Evolutionary conservation across 35 echinoderm and acorn worm genomes (phyloP), one percentile per base, ranked within the genome.

Genomic region (Amphiura filiformis): DNA sequence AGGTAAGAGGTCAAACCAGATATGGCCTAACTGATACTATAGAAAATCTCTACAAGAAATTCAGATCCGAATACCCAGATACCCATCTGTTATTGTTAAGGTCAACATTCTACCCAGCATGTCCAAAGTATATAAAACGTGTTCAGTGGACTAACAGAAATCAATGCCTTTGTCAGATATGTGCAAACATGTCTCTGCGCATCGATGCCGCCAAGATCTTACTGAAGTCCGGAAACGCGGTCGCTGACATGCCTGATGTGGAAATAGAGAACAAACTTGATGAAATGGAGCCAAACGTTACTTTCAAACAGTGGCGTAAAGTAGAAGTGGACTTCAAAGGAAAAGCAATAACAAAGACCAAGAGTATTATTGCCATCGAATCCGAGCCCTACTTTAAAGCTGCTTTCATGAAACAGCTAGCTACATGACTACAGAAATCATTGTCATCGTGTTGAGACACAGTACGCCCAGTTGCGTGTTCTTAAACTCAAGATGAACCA

Each of bases 71-170:
- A n/a, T n/a, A n/a, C n/a, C n/a, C n/a, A n/a, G n/a, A n/a, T n/a
- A n/a, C n/a, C n/a, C n/a, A n/a, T n/a, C n/a, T n/a, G n/a, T n/a
- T n/a, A n/a, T n/a, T n/a, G n/a, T n/a, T n/a, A n/a, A n/a, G n/a
- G n/a, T n/a, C n/a, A n/a, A n/a, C n/a, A n/a, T n/a, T n/a, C n/a
- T n/a, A n/a, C n/a, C n/a, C n/a, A n/a, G n/a, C n/a, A n/a, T n/a
- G n/a, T n/a, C n/a, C n/a, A n/a, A n/a, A n/a, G 7, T 12, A 77
- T 35, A 77, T 77, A 34, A 77, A 28, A 28, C 75, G 32, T 31
- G 75, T 77, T 35, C 75, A 77, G 75, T 77, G 75, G 75, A 77
- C 75, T 35, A 77, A 77, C 75, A 2, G 75, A 77, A 77, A 20
- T 31, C 75, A 77, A 35, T 77, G 75, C 26, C 75, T 77, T 2